Evolutionary conservation across 2,113 vertebrate species (phyloP).

Genomic region (Falcunculus frontatus): DNA sequence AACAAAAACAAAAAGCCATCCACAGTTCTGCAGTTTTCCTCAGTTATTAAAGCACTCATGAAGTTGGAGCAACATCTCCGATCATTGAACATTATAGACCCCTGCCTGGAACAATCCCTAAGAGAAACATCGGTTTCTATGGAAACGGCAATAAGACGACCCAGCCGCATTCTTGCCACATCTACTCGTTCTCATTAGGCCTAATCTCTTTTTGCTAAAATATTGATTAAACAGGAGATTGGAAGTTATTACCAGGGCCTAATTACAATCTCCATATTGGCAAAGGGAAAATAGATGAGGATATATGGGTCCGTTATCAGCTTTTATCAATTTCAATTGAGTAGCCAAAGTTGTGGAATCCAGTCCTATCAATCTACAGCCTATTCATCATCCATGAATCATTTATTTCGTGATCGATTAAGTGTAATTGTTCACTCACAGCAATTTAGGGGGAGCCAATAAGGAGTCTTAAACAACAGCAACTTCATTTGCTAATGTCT

Average conservation of each 20-base stretch:
- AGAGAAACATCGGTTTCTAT: conserved; percentile 79
- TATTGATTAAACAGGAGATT: conserved; percentile 89
- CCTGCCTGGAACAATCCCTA: conserved; percentile 59
- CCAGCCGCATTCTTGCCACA: conserved; percentile 72
- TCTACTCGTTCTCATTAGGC: conserved; percentile 75
- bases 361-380: conserved; percentile 87
- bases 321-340: conserved; percentile 94
- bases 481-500: conserved; percentile 96
- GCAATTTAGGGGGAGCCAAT: conserved; percentile 94
- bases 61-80: conserved; percentile 64
- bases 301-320: conserved; percentile 82
- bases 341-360: conserved; percentile 85
- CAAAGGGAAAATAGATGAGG: conserved; percentile 84
- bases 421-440: conserved; percentile 93
- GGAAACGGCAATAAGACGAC: conserved; percentile 77
- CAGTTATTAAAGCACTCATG: conserved; percentile 43
- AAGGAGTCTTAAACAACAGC: conserved; percentile 86
- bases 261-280: conserved; percentile 91
- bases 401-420: conserved; percentile 99
- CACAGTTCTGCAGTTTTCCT: not conserved
- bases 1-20: not conserved
- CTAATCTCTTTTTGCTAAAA: conserved; percentile 86
- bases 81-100: conserved; percentile 52
- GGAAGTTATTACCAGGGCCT: conserved; percentile 90
- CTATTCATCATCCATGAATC: conserved; percentile 99